A percentile compares a stretch with the other conserved stretches of the same genome.
These are phyloP conservation scores for Conopomorpha cramerella DNA, from an alignment of 1,140 invertebrate genomes.

Conservation along the genomic window DNA sequence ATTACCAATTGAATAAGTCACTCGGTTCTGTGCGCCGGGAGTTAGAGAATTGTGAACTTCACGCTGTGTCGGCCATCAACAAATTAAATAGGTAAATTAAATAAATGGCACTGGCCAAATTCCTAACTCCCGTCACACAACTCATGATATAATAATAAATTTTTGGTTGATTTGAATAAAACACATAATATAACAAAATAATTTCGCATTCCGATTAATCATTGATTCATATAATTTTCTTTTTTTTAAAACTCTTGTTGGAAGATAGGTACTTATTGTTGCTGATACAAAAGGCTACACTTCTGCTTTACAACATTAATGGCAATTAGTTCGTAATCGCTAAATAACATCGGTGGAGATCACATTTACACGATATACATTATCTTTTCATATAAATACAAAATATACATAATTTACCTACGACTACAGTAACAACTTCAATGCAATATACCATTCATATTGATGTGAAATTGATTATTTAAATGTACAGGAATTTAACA, in stretches of 20 bases:
- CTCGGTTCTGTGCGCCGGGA: no score
- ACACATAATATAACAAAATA: slow-evolving; percentile 31
- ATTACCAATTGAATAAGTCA: slow-evolving; percentile 55
- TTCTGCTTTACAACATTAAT: slow-evolving; percentile 48
- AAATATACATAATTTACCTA: slow-evolving; percentile 49
- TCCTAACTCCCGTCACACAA: slow-evolving; percentile 39
- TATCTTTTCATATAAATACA: slow-evolving; percentile 50
- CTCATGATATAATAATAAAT: slow-evolving; percentile 33
- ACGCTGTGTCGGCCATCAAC: slow-evolving; percentile 29
- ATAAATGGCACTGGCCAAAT: slow-evolving; percentile 57
- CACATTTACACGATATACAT: slow-evolving; percentile 56
- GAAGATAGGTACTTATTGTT: slow-evolving; percentile 48
- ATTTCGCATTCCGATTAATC: slow-evolving; percentile 35
- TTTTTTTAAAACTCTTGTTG: slow-evolving; percentile 46
- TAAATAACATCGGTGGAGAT: slow-evolving; percentile 61
- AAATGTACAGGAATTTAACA: slow-evolving; percentile 33
- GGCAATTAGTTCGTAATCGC: slow-evolving; percentile 48
- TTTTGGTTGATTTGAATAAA: slow-evolving; percentile 25
- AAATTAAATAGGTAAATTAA: slow-evolving; percentile 53
- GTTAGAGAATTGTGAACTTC: slow-evolving; percentile 37
- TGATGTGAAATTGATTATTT: slow-evolving; percentile 47
- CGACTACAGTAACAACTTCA: slow-evolving; percentile 43
- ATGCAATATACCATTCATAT: slow-evolving; percentile 50
- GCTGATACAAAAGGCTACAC: slow-evolving; percentile 29
- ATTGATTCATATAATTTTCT: slow-evolving; percentile 40